Conservation (phyloP, 2,888 invertebrate genomes). For the Seira musarum region DNA sequence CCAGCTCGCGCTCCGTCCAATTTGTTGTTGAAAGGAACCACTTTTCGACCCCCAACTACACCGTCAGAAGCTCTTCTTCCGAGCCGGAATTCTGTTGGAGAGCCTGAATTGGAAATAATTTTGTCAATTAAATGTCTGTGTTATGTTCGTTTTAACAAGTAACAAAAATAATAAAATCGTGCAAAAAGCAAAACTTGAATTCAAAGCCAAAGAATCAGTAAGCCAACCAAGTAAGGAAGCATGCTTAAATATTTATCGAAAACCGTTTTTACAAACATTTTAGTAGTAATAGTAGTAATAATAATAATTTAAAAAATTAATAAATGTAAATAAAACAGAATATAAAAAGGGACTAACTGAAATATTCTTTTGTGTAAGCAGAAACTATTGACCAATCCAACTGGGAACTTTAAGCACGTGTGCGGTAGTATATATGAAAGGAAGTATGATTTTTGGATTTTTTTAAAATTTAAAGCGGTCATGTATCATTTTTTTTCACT, state of each 20-base stretch:
- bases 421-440: not conserved
- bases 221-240: too few species aligned
- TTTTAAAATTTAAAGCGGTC: too few species aligned
- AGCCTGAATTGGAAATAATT: conserved; percentile 74
- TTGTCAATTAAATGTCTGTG: not conserved
- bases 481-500: too few species aligned
- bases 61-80: conserved; percentile 91
- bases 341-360: conserved; percentile 46
- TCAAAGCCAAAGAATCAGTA: too few species aligned
- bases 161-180: conserved; percentile 6
- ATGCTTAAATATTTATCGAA: too few species aligned
- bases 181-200: not conserved
- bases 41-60: conserved; percentile 77
- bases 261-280: too few species aligned
- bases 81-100: conserved; percentile 86
- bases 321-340: conserved; percentile 25
- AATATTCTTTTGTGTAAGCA: conserved; percentile 26
- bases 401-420: not conserved
- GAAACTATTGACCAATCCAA: too few species aligned
- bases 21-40: conserved; percentile 64
- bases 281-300: too few species aligned
- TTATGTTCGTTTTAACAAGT: too few species aligned
- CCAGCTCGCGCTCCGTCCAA: conserved; percentile 68
- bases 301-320: conserved; percentile 3
- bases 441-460: too few species aligned